Evolutionary conservation across 2,113 vertebrate genomes (phyloP), one percentile per base, ranked within the genome.

Genomic region (Phalacrocorax aristotelis): DNA sequence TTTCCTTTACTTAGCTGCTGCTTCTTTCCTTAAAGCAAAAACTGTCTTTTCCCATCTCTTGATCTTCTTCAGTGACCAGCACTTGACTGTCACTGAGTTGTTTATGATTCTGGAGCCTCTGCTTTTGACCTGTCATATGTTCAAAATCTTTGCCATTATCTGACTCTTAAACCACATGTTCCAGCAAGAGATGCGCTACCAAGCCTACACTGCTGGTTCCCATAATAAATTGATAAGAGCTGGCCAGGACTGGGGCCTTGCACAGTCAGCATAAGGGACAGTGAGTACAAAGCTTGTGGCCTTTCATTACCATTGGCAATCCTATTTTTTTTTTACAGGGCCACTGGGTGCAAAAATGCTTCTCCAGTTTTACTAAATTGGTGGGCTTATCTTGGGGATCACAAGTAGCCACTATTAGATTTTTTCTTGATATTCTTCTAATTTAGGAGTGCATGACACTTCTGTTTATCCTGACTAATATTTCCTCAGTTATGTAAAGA

Each of bases 111-210:
- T 75, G 27, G 15, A 36, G 7, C 14, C 22, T 48, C 34, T 58
- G 26, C 13, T 85, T 72, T 78, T 71, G 13, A 42, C 32, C 23
- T 58, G 26, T 14, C 1, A 0, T 42, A 38, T 58, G 69, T 86
- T 62, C 42, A 44, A 48, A 74, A 6, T 4, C 5, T 69, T 62
- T 74, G 30, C 6, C 34, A 16, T 32, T 54, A 68, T 18, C 23
- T 3, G 4, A 15, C 30, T 34, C 22, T 77, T 72, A 42, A 88
- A 34, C 42, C 62, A 25, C 25, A 42, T 9, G 7, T 42, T n/a
- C 38, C 22, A 12, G 2, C 27, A 87, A 74, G 6, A 77, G 34
- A 58, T 40, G 6, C 4, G 0, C 0, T 42, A 32, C 9, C 14
- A 58, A 85, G 26, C 15, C 86, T 27, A 46, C 13, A 44, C 6